Base-by-base conservation (phyloP, 2,888 invertebrate species). In the Brachyopa scutellaris region DNA sequence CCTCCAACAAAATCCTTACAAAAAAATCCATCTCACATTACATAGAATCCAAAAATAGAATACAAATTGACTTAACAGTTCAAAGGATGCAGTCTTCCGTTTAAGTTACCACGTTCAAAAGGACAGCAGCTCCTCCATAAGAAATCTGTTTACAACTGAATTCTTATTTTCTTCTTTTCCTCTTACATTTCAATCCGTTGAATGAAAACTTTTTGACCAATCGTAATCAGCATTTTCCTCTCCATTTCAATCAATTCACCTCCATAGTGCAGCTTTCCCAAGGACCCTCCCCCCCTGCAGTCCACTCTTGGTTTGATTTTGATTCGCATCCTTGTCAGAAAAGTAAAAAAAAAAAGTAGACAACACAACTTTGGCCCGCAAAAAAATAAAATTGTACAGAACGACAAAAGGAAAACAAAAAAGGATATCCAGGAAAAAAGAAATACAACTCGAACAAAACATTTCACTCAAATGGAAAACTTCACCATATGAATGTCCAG, bases 201-300 rank as follows among this genome's bases (percentile, higher is more conserved):
- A 76, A 80, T 57, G 36, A 64, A 51, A 70, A 77, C 69, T 82
- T 82, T 66, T 66, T 42, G 17, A 55, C 82, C 77, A 80, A 66
- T 82, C 82, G 82, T 77, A 70, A 66, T 82, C 59, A 82, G 77
- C 70, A 77, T 82, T 82, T 82, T 82, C 77, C 76, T 82, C 77
- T 82, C 82, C 70, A 82, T 82, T 82, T 82, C 82, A 82, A 82
- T 77, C 82, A 82, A 77, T 67, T 77, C 82, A 72, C 82, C 77
- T 66, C 51, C 45, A 49, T 23, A 40, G 6, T 47, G 69, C 42
- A 40, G 21, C 57, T 31, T 26, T 9, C 4, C 3, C 23, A 3
- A 9, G 38, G 42, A 29, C 47, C 13, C 17, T 1, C 38, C 17
- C 13, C n/a, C 23, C 15, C 8, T 31, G 0, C 23, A 13, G 7